Conservation (phyloP, 2,888 invertebrate genomes). For the Orthonevra nobilis region DNA sequence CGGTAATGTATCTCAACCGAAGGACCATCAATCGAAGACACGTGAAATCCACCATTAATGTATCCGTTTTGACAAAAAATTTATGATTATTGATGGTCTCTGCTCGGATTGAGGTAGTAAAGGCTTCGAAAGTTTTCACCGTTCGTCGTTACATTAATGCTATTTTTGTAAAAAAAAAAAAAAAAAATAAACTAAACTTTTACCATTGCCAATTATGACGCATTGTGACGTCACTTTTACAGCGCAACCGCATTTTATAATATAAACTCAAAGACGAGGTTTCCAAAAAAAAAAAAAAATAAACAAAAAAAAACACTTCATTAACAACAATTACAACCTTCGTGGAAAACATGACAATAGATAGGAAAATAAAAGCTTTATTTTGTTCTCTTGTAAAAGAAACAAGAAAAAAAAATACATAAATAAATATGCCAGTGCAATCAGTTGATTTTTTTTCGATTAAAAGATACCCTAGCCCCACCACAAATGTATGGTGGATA, state of each 20-base stretch:
- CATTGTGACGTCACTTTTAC: slow-evolving; percentile 67
- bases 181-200: no score
- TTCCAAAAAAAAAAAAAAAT: slow-evolving; percentile 9
- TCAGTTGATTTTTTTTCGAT: slow-evolving; percentile 37
- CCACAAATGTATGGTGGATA: slow-evolving; percentile 2
- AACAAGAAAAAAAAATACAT: slow-evolving; percentile 11
- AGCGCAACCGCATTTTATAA: slow-evolving; percentile 58
- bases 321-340: slow-evolving; percentile 27
- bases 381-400: background rate
- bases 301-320: background rate
- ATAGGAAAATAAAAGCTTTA: slow-evolving; percentile 22
- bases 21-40: slow-evolving; percentile 9
- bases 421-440: slow-evolving; percentile 52
- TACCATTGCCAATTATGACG: slow-evolving; percentile 60
- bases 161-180: slow-evolving; percentile 58
- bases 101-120: background rate
- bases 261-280: slow-evolving; percentile 25
- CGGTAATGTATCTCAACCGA: background rate
- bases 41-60: background rate
- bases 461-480: slow-evolving; percentile 54
- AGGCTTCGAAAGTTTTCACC: slow-evolving; percentile 15
- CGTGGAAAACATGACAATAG: slow-evolving; percentile 55
- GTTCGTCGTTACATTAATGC: slow-evolving; percentile 45
- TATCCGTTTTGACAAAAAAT: slow-evolving; percentile 29
- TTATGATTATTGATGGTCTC: slow-evolving; percentile 8